Evolutionary conservation across 2,797 vertebrate genomes (phyloP).

Genomic region (Fistularia tabacaria): DNA sequence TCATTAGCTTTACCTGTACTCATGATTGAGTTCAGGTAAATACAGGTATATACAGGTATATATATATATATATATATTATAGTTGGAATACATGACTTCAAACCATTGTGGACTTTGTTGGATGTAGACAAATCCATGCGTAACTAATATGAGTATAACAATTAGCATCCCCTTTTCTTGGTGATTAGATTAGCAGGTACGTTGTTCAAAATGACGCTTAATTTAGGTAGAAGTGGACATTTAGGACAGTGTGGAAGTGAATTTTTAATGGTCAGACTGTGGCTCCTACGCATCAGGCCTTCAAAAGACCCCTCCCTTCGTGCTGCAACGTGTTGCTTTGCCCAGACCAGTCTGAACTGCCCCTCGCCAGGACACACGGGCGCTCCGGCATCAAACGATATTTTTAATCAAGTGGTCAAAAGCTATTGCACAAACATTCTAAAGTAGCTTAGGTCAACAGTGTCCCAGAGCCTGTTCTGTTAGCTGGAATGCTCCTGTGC

Average conservation of each 20-base stretch:
- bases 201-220: no score
- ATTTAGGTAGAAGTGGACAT: no score
- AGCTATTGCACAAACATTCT: slow-evolving; percentile 77
- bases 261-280: slow-evolving; percentile 29
- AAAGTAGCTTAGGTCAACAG: slow-evolving; percentile 79
- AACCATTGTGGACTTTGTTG: no score
- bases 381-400: slow-evolving; percentile 71
- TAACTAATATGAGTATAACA: no score
- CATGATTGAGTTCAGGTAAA: no score
- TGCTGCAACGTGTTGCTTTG: slow-evolving; percentile 43
- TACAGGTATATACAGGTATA: no score
- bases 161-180: no score
- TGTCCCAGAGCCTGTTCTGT: slow-evolving; percentile 71
- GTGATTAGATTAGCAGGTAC: no score
- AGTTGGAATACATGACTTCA: no score
- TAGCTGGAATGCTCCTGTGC: slow-evolving; percentile 64
- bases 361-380: slow-evolving; percentile 48
- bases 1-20: background rate
- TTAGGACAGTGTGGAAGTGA: slow-evolving; percentile 9
- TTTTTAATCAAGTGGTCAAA: slow-evolving; percentile 78
- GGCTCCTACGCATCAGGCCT: slow-evolving; percentile 28
- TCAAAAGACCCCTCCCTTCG: slow-evolving; percentile 46
- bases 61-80: no score
- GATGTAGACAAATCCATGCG: no score
- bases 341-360: slow-evolving; percentile 72